These are phyloP conservation scores for Florisuga fusca DNA, from an alignment of 2,797 vertebrate species.

Conservation along the genomic window DNA sequence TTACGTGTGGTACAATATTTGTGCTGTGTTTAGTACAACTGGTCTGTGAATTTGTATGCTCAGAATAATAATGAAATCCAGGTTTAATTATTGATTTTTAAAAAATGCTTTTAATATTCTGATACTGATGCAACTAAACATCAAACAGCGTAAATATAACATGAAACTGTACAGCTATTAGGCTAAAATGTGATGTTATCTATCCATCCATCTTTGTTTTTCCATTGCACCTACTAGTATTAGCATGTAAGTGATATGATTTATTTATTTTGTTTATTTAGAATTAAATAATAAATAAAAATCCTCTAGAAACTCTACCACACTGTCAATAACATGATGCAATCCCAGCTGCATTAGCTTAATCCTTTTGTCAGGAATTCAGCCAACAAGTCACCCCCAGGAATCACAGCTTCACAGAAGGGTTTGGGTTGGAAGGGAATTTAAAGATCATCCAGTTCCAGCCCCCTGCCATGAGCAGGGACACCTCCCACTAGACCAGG, in stretches of 20 bases:
- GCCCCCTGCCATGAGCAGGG: no score
- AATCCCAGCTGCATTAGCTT: not conserved
- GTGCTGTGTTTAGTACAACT: not conserved
- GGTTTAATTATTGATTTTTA: slow-evolving; percentile 38
- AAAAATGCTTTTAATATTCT: slow-evolving; percentile 2
- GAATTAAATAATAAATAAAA: not conserved
- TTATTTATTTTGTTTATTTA: slow-evolving; percentile 37
- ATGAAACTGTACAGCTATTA: not conserved
- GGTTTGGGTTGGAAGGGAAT: no score
- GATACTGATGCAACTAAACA: slow-evolving; percentile 5
- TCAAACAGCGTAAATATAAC: slow-evolving; percentile 17
- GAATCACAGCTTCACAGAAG: not conserved
- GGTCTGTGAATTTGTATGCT: not conserved
- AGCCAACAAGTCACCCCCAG: not conserved
- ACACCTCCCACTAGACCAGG: no score
- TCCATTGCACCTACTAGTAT: not conserved
- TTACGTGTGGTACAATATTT: slow-evolving; percentile 17
- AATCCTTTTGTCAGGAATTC: not conserved
- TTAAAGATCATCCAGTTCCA: no score
- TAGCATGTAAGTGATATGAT: not conserved
- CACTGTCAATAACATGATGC: not conserved
- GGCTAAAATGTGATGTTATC: not conserved
- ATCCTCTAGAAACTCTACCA: not conserved
- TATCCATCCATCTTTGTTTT: slow-evolving; percentile 3
- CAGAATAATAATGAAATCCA: slow-evolving; percentile 29